phyloP scores from a whole-genome alignment of 2,797 vertebrate species.

The Huso huso region DNA sequence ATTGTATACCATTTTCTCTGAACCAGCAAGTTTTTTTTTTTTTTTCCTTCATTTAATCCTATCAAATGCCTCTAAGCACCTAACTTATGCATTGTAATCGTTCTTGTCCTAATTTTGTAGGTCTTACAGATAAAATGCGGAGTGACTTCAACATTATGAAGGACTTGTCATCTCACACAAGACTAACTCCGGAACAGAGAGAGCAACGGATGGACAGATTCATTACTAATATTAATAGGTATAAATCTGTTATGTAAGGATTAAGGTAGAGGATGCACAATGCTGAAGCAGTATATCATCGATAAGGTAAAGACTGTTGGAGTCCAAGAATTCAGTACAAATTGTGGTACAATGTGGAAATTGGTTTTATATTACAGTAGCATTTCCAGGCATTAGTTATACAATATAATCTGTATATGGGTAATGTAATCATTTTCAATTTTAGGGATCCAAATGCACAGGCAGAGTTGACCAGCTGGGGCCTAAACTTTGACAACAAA shows the following conservation, averaged over 20 bases:
- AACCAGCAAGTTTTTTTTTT: not conserved
- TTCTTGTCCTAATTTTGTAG: conserved; percentile 43
- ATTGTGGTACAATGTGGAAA: not conserved
- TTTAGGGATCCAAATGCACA: conserved; percentile 68
- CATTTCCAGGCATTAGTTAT: not conserved
- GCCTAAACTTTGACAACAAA: conserved; percentile 76
- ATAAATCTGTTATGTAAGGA: conserved; percentile 19
- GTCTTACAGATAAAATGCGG: conserved; percentile 86
- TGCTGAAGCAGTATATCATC: too few species aligned
- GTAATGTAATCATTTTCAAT: too few species aligned
- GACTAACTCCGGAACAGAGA: conserved; percentile 71
- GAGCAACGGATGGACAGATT: conserved; percentile 69
- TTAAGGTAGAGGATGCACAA: too few species aligned
- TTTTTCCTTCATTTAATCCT: not conserved
- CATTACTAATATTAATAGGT: conserved; percentile 65
- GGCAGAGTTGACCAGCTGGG: conserved; percentile 77
- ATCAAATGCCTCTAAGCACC: not conserved
- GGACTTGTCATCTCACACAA: conserved; percentile 72
- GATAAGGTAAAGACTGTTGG: too few species aligned
- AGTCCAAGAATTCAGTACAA: too few species aligned
- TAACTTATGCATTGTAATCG: not conserved
- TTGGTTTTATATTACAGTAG: not conserved
- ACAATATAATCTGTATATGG: not conserved
- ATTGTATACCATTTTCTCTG: too few species aligned
- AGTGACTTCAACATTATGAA: conserved; percentile 82